These are phyloP conservation scores for Enoplosus armatus DNA, from an alignment of 2,797 vertebrate genomes.

Conservation along the genomic window DNA sequence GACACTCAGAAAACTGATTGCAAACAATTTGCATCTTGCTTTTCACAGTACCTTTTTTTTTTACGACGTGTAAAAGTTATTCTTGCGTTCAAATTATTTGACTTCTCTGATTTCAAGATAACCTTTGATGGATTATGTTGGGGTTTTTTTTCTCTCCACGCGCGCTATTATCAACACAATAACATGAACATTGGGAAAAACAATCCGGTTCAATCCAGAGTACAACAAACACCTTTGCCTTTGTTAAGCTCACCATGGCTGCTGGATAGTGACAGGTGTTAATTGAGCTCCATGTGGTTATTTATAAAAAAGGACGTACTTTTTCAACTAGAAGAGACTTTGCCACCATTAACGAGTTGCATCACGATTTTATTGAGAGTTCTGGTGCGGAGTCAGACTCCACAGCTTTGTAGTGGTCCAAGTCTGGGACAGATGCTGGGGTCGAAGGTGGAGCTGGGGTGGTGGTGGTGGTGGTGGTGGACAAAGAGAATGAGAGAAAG, in stretches of 20 bases:
- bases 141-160: neutral
- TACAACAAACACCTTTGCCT: no score
- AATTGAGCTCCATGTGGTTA: no score
- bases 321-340: neutral
- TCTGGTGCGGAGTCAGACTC: neutral
- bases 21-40: no score
- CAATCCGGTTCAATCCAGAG: neutral
- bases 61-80: no score
- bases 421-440: neutral
- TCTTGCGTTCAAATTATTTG: no score
- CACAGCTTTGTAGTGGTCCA: neutral
- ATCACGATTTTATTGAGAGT: neutral
- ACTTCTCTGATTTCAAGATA: no score
- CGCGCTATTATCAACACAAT: neutral
- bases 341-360: neutral
- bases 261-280: no score
- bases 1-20: no score
- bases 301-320: neutral
- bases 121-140: no score
- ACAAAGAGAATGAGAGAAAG: slow-evolving; percentile 6
- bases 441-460: neutral
- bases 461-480: neutral
- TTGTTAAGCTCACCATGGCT: no score
- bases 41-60: no score
- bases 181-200: neutral